Evolutionary conservation across 2,888 invertebrate species (phyloP), one percentile per base, ranked within the genome.

Genomic region (Branchellion lobata): DNA sequence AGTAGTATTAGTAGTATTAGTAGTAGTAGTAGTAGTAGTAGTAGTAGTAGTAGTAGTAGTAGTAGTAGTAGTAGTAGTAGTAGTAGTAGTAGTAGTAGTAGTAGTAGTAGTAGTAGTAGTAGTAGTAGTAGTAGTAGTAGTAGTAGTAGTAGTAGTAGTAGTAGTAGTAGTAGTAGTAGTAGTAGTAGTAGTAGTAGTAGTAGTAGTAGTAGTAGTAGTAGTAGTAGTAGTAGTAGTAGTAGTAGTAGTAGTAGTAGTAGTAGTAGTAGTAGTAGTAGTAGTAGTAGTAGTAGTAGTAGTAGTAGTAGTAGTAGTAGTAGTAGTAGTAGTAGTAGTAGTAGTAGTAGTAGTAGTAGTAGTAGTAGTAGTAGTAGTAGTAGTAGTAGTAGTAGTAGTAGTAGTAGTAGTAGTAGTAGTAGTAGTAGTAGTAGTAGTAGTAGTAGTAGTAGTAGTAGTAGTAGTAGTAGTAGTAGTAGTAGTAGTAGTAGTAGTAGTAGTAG

Each of bases 21-120:
- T 74, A 74, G 36, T 74, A 74, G 31, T 40, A 36, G 31, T 74
- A 74, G 74, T 24, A 47, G 51, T 74, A 29, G 27, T 51, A 74
- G 51, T 74, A 51, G 51, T 31, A 36, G 34, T n/a, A 51, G 51
- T 47, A 29, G 36, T 74, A 74, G 51, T 74, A 51, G 27, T 51
- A 74, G n/a, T 24, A 51, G 33, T 71, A 71, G 29, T 71, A 71
- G 31, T 71, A 33, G 34, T 71, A 31, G 34, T 71, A 71, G 29
- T 71, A 71, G 34, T 31, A 71, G 34, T 71, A 71, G 71, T 71
- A 71, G 31, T 33, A 71, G 34, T 33, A 71, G 34, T 33, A 71
- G 34, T 71, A 71, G 34, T 71, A 71, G 34, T 71, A 71, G 34
- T 71, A 71, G 34, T 71, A 33, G 34, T 65, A n/a, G 29, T 65